A percentile compares a stretch with the other conserved stretches of the same genome.
These are phyloP conservation scores for Serranus cabrilla DNA, from an alignment of 2,797 vertebrate genomes.

Conservation along the genomic window DNA sequence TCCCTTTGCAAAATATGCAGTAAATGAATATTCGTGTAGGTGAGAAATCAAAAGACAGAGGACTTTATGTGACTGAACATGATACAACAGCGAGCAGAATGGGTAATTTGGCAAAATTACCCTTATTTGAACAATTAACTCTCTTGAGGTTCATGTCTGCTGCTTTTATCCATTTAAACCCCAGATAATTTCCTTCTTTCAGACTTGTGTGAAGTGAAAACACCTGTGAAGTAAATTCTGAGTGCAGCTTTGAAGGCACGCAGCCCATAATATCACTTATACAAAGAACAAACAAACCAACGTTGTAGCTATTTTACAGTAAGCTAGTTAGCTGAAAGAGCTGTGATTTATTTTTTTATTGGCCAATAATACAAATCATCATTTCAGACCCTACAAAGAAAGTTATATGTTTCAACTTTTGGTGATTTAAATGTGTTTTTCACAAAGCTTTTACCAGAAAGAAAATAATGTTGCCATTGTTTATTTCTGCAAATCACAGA, in stretches of 20 bases:
- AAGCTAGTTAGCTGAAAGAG: not conserved
- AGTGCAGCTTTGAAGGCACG: not conserved
- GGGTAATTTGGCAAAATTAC: not conserved
- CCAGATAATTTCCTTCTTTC: conserved; percentile 11
- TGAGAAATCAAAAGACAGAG: conserved; percentile 2
- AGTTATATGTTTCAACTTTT: conserved; percentile 10
- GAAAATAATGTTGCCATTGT: too few relatives aligned
- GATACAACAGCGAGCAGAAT: not conserved
- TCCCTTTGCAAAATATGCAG: not conserved
- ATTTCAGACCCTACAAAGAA: not conserved
- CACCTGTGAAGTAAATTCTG: not conserved
- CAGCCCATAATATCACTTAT: not conserved
- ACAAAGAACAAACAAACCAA: conserved; percentile 3
- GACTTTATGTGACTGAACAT: not conserved
- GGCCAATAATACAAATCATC: conserved; percentile 9
- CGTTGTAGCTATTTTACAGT: not conserved
- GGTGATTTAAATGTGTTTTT: not conserved
- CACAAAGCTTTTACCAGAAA: too few relatives aligned
- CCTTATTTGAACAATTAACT: conserved; percentile 12
- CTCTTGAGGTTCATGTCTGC: not conserved
- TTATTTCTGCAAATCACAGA: too few relatives aligned
- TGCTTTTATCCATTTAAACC: conserved; percentile 16
- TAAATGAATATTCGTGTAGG: conserved; percentile 6
- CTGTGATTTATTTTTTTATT: not conserved
- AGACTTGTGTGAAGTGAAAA: conserved; percentile 6